phyloP scores from a whole-genome alignment of 2,888 invertebrate species.

The Rhopalosiphum nymphaeae region DNA sequence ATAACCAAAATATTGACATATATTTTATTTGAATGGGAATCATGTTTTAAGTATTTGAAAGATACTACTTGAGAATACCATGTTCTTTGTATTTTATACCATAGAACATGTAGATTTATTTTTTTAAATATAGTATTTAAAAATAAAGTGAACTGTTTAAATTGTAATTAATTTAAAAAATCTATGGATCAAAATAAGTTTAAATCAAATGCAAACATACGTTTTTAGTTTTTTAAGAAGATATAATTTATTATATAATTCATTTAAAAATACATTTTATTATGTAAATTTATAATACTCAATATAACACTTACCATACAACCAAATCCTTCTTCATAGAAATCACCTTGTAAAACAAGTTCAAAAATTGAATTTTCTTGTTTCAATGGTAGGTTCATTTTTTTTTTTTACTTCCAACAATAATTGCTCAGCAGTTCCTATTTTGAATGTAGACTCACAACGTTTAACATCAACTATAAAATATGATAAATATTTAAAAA shows the following conservation, averaged over 20 bases:
- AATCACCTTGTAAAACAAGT: too few relatives aligned
- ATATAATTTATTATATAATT: not conserved
- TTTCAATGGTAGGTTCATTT: slow-evolving; percentile 3
- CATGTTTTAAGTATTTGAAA: not conserved
- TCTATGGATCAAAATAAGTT: not conserved
- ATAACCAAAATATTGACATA: not conserved
- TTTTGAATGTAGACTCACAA: slow-evolving; percentile 22
- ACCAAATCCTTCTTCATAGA: slow-evolving; percentile 37
- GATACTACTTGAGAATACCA: not conserved
- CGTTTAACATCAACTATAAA: not conserved
- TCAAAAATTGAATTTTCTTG: too few relatives aligned
- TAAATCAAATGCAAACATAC: not conserved
- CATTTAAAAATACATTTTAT: too few relatives aligned
- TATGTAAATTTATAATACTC: too few relatives aligned
- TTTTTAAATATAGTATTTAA: too few relatives aligned
- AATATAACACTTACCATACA: slow-evolving; percentile 9
- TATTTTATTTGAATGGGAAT: not conserved
- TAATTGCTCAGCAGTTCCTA: slow-evolving; percentile 19
- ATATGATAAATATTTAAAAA: not conserved
- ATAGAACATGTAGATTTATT: not conserved
- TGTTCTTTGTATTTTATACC: too few relatives aligned
- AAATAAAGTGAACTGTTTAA: too few relatives aligned
- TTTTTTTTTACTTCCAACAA: not conserved
- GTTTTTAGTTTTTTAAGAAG: not conserved
- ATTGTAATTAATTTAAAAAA: not conserved